Conservation (phyloP, 2,888 invertebrate genomes). For the Ctenicera cuprea region DNA sequence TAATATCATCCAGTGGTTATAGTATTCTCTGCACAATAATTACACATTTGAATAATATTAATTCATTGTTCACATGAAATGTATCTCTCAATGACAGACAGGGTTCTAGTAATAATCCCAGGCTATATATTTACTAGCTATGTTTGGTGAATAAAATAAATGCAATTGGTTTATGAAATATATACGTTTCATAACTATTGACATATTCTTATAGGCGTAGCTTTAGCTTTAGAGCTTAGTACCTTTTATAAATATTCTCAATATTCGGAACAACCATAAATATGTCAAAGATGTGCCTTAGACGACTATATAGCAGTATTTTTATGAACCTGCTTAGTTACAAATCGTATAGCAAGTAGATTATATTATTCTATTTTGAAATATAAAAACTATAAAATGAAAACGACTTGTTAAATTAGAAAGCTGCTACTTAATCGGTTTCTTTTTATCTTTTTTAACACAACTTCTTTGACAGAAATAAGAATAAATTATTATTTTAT, state of each 20-base stretch:
- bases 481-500: too few species aligned
- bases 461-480: too few species aligned
- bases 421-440: neutral
- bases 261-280: neutral
- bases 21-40: neutral
- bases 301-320: neutral
- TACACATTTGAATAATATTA: neutral
- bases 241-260: neutral
- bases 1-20: neutral
- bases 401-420: neutral
- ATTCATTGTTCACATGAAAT: conserved; percentile 1
- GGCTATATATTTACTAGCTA: too few species aligned
- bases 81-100: neutral
- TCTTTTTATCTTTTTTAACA: too few species aligned
- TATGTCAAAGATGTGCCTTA: neutral
- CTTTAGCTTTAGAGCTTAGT: too few species aligned
- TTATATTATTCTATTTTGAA: neutral
- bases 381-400: neutral
- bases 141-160: too few species aligned
- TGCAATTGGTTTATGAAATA: too few species aligned
- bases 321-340: neutral
- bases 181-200: too few species aligned
- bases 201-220: too few species aligned
- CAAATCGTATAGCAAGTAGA: neutral
- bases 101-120: neutral